These are phyloP conservation scores for Lasioglossum baleicum DNA, from an alignment of 1,140 invertebrate genomes.

Conservation along the genomic window DNA sequence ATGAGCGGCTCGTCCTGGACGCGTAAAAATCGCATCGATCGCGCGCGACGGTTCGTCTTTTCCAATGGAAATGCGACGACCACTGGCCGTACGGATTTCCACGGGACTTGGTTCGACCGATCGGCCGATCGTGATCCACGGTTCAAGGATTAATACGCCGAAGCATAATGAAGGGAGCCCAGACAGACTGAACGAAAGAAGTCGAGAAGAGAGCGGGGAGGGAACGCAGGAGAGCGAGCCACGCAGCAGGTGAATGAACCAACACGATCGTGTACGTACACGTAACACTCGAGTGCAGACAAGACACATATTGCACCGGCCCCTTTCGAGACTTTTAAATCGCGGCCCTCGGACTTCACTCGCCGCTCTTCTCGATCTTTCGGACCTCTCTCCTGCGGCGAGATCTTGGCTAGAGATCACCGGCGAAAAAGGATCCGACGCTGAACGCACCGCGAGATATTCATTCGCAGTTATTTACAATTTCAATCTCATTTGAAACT, in stretches of 20 bases:
- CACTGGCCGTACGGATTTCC: too few species aligned
- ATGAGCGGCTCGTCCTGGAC: background rate
- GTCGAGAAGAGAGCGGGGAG: background rate
- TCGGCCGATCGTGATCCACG: constrained; percentile 68
- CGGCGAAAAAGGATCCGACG: background rate
- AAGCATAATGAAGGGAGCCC: constrained; percentile 32
- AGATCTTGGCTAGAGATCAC: background rate
- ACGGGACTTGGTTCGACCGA: constrained; percentile 56
- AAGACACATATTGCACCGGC: constrained; percentile 62
- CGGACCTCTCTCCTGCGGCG: too few species aligned
- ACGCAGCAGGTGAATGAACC: constrained; percentile 77
- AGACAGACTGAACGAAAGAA: constrained; percentile 23
- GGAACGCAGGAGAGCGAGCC: constrained; percentile 48
- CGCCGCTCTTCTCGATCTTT: background rate
- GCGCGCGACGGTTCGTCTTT: too few species aligned
- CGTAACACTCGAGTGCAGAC: constrained; percentile 41
- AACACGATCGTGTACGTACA: constrained; percentile 42
- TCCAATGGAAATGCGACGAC: too few species aligned
- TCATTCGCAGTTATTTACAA: too few species aligned
- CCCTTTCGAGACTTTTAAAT: constrained; percentile 55
- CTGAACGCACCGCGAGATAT: background rate
- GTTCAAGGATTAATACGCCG: constrained; percentile 64
- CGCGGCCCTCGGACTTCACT: too few species aligned
- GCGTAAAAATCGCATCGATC: too few species aligned
- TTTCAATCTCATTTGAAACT: too few species aligned